Base-by-base conservation (phyloP, 2,113 vertebrate genomes). In the Podilymbus podiceps region DNA sequence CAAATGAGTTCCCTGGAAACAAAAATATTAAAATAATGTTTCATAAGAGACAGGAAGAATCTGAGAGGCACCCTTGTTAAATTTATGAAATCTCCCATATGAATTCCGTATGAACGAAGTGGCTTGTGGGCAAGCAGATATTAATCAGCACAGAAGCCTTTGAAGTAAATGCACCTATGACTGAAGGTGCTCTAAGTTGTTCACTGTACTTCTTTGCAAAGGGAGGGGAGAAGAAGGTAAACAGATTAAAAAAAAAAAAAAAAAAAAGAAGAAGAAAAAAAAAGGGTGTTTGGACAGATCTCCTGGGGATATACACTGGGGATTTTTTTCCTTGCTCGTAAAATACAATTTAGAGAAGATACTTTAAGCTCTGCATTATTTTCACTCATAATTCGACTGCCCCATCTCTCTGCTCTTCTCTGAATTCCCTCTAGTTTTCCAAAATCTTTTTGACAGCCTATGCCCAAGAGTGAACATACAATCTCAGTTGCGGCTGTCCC, bases 11-110 rank as follows among this genome's bases (percentile, higher is more conserved):
- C 53, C 24, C 30, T 82, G 27, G 77, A 91, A 94, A 72, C 0
- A 6, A 92, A 91, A 91, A 56, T 66, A 87, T 87, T 91, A 81
- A 90, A 92, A 89, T 87, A 91, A 66, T 67, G 78, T 93, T 94
- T 93, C 79, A 63, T 90, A 74, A 87, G 56, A 84, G 60, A 84
- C 33, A 68, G 33, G 35, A 81, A 68, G 60, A 71, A 84, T 59
- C 68, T 68, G 56, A 90, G 86, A 94, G 87, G 47, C 50, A 74
- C 55, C 52, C 18, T 68, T 81, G 52, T 81, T 92, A 87, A 85
- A 96, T 95, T 78, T 89, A 85, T 92, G 42, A 92, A 89, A 80
- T 59, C 47, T 94, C 30, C 56, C 47, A 35, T 74, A 63, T 67
- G 84, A 95, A 91, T 92, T 49, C 89, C 44, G 7, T 68, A 62